Evolutionary conservation across 35 echinoderm and acorn worm species (phyloP).

Genomic region (Apostichopus californicus): DNA sequence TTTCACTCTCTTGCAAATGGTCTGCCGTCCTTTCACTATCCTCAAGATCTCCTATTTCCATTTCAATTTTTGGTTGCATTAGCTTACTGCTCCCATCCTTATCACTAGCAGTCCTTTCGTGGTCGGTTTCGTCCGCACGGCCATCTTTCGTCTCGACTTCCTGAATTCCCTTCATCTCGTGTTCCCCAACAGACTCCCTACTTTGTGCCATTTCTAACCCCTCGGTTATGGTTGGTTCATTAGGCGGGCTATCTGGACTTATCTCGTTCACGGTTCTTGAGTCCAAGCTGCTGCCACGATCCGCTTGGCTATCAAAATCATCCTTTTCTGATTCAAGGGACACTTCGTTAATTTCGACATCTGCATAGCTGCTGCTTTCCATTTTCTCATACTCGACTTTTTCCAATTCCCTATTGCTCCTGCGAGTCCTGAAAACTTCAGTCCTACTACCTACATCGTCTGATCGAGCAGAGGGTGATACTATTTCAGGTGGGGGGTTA

Average conservation of each 20-base stretch:
- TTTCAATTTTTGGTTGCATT: not conserved
- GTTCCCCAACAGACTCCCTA: not conserved
- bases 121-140: not conserved
- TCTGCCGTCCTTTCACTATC: not conserved
- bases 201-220: not conserved
- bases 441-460: not conserved
- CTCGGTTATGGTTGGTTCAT: not conserved
- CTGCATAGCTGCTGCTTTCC: constrained; percentile 10
- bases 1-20: not conserved
- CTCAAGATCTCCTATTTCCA: not conserved
- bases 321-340: constrained; percentile 2
- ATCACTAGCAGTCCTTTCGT: not conserved
- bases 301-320: not conserved
- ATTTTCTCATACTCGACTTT: not conserved
- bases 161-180: not conserved
- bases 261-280: constrained; percentile 27
- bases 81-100: not conserved
- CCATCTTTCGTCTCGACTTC: not conserved
- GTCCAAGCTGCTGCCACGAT: constrained; percentile 14
- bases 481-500: constrained; percentile 20
- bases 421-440: not conserved
- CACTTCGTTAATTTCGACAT: not conserved
- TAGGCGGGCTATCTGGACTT: constrained; percentile 40
- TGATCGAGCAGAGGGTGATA: not conserved
- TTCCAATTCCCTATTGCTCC: not conserved